Conservation (phyloP, 2,797 vertebrate species). For the Paramormyrops hopkinsi region DNA sequence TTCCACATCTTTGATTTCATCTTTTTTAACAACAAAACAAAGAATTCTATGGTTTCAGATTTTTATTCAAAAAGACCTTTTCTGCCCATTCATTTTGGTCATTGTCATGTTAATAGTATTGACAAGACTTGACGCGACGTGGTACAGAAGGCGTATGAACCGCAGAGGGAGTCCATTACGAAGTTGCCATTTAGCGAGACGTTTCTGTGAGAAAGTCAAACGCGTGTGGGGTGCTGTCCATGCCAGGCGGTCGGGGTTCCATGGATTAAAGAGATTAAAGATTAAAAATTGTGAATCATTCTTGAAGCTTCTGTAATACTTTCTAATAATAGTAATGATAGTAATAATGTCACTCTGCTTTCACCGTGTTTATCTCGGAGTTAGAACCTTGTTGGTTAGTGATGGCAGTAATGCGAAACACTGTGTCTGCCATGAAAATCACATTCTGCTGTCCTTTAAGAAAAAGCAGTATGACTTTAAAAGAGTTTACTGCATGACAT, state of each 20-base stretch:
- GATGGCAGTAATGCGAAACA: not conserved
- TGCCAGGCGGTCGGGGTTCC: constrained; percentile 57
- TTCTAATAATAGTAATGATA: constrained; percentile 16
- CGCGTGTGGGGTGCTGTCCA: constrained; percentile 56
- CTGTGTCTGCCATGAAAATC: not conserved
- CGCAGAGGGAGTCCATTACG: constrained; percentile 80
- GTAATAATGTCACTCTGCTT: not conserved
- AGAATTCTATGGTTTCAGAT: constrained; percentile 80
- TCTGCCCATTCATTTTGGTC: constrained; percentile 54
- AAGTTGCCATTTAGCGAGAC: constrained; percentile 75
- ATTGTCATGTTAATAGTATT: constrained; percentile 79
- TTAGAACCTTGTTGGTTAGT: not conserved
- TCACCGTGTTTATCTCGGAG: not conserved
- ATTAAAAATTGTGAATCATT: constrained; percentile 48
- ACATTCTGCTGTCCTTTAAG: not conserved
- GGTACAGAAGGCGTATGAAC: constrained; percentile 74
- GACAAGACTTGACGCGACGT: constrained; percentile 72
- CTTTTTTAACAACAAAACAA: constrained; percentile 69
- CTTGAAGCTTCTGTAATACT: constrained; percentile 61
- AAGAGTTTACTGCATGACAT: not conserved
- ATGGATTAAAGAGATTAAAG: constrained; percentile 31
- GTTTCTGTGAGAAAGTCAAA: constrained; percentile 81
- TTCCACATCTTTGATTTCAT: constrained; percentile 82
- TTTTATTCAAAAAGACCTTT: constrained; percentile 65
- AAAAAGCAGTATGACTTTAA: not conserved